A percentile compares a stretch with the other conserved stretches of the same genome.
phyloP scores from a whole-genome alignment of 2,888 invertebrate genomes.

The Keiferia lycopersicella region DNA sequence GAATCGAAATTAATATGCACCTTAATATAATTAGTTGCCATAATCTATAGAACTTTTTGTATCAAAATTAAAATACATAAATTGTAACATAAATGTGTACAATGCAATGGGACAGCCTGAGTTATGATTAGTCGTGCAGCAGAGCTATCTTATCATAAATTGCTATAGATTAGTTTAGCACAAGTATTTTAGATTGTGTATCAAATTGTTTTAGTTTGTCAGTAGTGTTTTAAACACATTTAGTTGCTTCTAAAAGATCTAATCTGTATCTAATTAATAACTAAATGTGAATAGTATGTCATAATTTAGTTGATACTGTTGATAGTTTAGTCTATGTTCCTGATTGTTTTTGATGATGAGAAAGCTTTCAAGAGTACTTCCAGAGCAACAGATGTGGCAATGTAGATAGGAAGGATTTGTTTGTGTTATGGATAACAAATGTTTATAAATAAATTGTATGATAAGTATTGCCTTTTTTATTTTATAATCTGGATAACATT shows the following conservation, averaged over 20 bases:
- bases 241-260: no score
- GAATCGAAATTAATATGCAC: no score
- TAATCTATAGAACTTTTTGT: no score
- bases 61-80: background rate
- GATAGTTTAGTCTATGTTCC: conserved; percentile 10
- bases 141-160: background rate
- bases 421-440: conserved; percentile 43
- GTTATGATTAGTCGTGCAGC: background rate
- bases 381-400: conserved; percentile 64
- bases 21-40: no score
- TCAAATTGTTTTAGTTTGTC: background rate
- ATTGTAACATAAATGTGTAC: background rate
- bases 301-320: background rate
- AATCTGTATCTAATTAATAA: no score
- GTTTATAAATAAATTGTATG: conserved; percentile 63
- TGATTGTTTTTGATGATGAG: conserved; percentile 27
- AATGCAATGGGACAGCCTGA: background rate
- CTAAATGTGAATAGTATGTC: background rate
- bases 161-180: background rate
- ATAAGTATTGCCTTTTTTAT: conserved; percentile 39
- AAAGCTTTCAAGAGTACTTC: conserved; percentile 49
- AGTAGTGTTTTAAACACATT: background rate
- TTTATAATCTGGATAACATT: conserved; percentile 17
- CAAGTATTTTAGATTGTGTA: conserved; percentile 4
- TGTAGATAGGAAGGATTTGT: conserved; percentile 55